A percentile compares a stretch with the other conserved stretches of the same genome.
Evolutionary conservation across 2,797 vertebrate species (phyloP).

Genomic region (Lophotriccus pileatus): DNA sequence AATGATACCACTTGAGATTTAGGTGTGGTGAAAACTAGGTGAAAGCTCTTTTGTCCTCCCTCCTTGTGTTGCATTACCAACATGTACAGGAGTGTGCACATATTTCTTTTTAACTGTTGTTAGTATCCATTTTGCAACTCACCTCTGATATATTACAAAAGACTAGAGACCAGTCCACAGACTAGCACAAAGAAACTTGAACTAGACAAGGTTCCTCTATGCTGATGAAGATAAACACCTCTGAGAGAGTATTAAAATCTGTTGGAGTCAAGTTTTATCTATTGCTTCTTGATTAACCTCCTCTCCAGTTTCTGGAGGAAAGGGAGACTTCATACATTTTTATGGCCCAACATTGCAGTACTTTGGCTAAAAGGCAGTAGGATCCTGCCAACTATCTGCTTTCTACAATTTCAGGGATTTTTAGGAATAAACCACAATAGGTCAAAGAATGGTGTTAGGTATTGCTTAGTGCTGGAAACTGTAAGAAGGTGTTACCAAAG

Average conservation of each 20-base stretch:
- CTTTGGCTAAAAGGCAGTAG: not conserved
- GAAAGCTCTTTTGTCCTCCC: not conserved
- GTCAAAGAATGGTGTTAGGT: not conserved
- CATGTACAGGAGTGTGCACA: not conserved
- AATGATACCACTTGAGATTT: not conserved
- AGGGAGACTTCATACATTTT: not conserved
- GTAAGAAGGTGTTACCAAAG: not conserved
- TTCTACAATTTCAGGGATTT: not conserved
- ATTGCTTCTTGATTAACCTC: not conserved
- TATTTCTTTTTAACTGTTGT: not conserved
- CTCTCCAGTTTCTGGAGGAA: not conserved
- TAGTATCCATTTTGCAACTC: not conserved
- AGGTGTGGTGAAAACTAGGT: conserved; percentile 23
- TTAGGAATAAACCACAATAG: not conserved
- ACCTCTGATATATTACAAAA: not conserved
- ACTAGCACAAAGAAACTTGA: not conserved
- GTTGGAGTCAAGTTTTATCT: not conserved
- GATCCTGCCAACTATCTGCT: not conserved
- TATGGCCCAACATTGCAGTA: not conserved
- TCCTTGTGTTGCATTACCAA: not conserved
- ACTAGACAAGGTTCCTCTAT: not conserved
- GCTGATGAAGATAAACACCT: not conserved
- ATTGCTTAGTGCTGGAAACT: not conserved
- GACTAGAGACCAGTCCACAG: not conserved
- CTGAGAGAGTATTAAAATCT: not conserved